These are phyloP conservation scores for Machimus rusticus DNA, from an alignment of 2,888 invertebrate species.

Conservation along the genomic window DNA sequence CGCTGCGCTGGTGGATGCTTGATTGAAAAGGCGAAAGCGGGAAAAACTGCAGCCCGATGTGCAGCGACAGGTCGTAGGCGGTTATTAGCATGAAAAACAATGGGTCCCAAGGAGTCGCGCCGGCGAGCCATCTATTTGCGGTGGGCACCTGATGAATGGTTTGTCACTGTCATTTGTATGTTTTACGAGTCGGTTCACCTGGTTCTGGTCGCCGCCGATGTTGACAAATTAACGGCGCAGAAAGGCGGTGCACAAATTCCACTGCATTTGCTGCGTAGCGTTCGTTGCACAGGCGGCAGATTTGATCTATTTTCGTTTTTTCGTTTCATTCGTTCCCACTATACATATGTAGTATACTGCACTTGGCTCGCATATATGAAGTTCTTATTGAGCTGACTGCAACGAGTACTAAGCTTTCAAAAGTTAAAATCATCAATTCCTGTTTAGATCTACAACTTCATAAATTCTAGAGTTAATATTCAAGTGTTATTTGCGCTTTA, in stretches of 20 bases:
- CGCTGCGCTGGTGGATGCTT: background rate
- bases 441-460: too few relatives aligned
- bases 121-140: background rate
- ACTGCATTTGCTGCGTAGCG: background rate
- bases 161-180: background rate
- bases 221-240: background rate
- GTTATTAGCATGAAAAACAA: background rate
- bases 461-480: too few relatives aligned
- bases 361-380: background rate
- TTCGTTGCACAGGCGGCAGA: background rate
- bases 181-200: background rate
- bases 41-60: background rate
- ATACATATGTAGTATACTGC: too few relatives aligned
- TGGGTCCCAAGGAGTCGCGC: background rate
- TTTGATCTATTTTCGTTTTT: background rate
- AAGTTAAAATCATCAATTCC: too few relatives aligned
- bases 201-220: background rate
- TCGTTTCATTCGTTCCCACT: background rate
- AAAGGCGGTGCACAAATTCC: background rate
- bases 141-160: constrained; percentile 2
- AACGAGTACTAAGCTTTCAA: background rate
- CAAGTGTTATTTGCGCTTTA: too few relatives aligned
- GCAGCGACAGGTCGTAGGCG: background rate
- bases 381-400: background rate
- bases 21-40: background rate